Base-by-base conservation (phyloP, 2,113 vertebrate genomes). In the Xyrauchen texanus region DNA sequence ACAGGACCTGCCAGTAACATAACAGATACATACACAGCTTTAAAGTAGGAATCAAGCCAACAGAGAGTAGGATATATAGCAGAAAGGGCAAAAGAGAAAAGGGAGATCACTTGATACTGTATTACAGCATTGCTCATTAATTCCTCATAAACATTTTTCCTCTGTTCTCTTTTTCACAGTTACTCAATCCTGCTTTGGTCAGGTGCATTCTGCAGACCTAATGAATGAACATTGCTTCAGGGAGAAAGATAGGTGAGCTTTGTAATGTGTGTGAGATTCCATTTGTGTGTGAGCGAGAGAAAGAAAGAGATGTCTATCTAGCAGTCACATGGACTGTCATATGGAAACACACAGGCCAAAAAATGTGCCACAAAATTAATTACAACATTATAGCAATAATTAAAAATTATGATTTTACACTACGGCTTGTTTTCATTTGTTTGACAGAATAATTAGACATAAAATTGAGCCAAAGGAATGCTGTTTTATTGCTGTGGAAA, bases 1-100 rank as follows among this genome's bases (percentile, higher is more conserved):
- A 81, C 68, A 68, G 10, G 77, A 83, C 90, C 70, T 87, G 91
- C 68, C 51, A 16, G 67, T 85, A 1, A 34, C 21, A 86, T 61
- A 88, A 87, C 60, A 15, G 4, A 62, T 21, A 12, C 60, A 15
- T n/a, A 4, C 58, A 62, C 11, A 7, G 0, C 34, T 70, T 45
- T 0, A 15, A 45, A 7, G 8, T 2, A 34, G 21, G 21, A 34
- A 34, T 34, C 21, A 15, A 58, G 13, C 13, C 55, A 58, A 15
- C n/a, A 3, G 13, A 15, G 12, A 5, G 16, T 0, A 4, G 52
- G 3, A 68, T 21, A 53, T 5, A 11, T 10, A 68, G 68, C 21
- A 70, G 8, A 57, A 15, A 15, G 1, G 1, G 53, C 15, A 1
- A 58, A 57, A 49, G 47, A 34, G 21, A 34, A 34, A 34, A 34